Percentiles rank a stretch among this genome's conserved stretches.
Evolutionary conservation across 2,113 vertebrate genomes (phyloP).

Genomic region (Columbina picui): DNA sequence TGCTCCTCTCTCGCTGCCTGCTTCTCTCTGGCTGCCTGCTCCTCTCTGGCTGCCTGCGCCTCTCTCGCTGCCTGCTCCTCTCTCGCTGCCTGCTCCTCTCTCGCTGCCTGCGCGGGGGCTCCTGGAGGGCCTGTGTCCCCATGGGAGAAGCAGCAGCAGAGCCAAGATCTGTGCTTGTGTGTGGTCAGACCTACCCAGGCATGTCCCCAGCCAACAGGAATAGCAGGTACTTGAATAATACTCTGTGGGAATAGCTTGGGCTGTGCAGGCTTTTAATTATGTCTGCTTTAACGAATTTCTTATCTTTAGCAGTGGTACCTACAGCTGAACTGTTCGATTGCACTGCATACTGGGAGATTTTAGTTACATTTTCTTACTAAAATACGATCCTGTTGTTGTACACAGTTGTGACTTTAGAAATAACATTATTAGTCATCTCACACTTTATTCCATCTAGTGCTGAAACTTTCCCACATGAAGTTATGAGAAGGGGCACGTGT

Average conservation of each 20-base stretch:
- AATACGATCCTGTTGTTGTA: not conserved
- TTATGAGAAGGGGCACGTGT: fast-evolving
- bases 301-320: not conserved
- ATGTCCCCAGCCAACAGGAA: not conserved
- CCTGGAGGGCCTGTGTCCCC: fast-evolving
- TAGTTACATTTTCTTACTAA: not conserved
- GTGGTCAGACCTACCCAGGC: not conserved
- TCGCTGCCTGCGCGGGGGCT: not conserved
- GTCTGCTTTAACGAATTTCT: not conserved
- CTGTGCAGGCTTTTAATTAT: not conserved
- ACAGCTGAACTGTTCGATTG: not conserved
- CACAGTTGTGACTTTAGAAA: not conserved
- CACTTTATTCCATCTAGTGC: not conserved
- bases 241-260: fast-evolving
- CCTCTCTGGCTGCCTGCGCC: too few relatives aligned
- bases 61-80: too few relatives aligned
- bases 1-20: too few relatives aligned
- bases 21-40: too few relatives aligned
- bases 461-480: not conserved
- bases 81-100: too few relatives aligned
- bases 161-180: not conserved
- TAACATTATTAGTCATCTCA: not conserved
- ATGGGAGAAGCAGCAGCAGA: not conserved
- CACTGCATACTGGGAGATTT: not conserved
- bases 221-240: not conserved